phyloP scores from a whole-genome alignment of 1,140 invertebrate genomes.

The Goniozus legneri region DNA sequence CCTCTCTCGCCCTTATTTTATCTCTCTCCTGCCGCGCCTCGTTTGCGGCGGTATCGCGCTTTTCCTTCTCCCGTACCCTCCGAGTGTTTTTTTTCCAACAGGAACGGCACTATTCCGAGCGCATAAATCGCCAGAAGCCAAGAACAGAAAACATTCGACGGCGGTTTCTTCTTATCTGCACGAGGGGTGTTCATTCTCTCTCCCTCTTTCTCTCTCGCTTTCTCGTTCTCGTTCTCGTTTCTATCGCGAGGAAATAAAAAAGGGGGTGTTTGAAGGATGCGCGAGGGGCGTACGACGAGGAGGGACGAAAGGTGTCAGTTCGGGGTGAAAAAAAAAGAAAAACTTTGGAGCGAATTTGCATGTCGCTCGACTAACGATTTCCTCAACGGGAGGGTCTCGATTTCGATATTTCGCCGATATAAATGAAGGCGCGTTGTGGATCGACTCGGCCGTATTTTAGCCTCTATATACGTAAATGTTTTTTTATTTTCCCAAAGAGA shows the following conservation, averaged over 20 bases:
- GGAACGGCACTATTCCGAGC: constrained; percentile 21
- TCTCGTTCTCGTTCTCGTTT: constrained; percentile 8
- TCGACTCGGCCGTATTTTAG: no score
- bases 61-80: constrained; percentile 15
- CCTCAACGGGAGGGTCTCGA: no score
- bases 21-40: constrained; percentile 13
- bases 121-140: constrained; percentile 31
- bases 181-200: no score
- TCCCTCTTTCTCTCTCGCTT: constrained; percentile 25
- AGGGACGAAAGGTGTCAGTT: neutral
- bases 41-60: constrained; percentile 1
- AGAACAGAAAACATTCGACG: constrained; percentile 27
- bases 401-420: no score
- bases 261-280: neutral
- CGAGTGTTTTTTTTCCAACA: constrained; percentile 26
- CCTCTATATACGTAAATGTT: no score
- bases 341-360: constrained; percentile 37
- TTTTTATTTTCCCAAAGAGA: no score
- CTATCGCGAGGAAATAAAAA: neutral
- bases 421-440: no score
- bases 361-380: constrained; percentile 38
- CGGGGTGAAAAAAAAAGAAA: constrained; percentile 6
- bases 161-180: constrained; percentile 10
- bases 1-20: no score
- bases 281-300: neutral